Evolutionary conservation across 2,888 invertebrate species (phyloP).

Genomic region (Tolmerus cingulatus): DNA sequence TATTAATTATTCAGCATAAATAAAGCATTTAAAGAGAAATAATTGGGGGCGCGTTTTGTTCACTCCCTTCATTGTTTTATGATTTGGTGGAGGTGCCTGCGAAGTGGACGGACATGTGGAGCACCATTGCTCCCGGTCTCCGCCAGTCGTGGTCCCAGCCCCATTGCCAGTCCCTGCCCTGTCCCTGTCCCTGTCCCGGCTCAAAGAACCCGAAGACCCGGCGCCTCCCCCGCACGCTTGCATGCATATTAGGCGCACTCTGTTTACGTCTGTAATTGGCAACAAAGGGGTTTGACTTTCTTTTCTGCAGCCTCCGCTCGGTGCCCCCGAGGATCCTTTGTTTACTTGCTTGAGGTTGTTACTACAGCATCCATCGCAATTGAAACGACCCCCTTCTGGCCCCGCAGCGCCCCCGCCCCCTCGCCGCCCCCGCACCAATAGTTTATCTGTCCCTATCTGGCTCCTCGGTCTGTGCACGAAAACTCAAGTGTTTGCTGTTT

Average conservation of each 20-base stretch:
- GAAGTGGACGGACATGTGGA: background rate
- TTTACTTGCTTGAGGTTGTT: slow-evolving; percentile 39
- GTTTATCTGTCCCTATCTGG: slow-evolving; percentile 24
- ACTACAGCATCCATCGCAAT: slow-evolving; percentile 21
- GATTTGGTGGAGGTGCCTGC: slow-evolving; percentile 12
- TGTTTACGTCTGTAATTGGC: slow-evolving; percentile 36
- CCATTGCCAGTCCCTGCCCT: background rate
- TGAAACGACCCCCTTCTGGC: background rate
- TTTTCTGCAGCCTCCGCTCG: slow-evolving; percentile 1
- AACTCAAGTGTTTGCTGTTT: slow-evolving; percentile 41
- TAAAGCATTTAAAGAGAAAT: slow-evolving; percentile 46
- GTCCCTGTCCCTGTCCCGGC: background rate
- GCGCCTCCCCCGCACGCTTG: background rate
- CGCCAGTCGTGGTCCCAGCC: background rate
- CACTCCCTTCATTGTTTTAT: slow-evolving; percentile 27
- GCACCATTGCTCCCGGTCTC: background rate
- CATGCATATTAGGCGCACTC: slow-evolving; percentile 23
- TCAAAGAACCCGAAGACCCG: background rate
- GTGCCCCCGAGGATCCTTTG: slow-evolving; percentile 13
- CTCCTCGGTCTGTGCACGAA: slow-evolving; percentile 7
- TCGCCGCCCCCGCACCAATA: background rate
- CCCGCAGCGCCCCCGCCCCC: too few species aligned
- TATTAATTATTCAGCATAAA: slow-evolving; percentile 45
- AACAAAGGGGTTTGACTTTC: slow-evolving; percentile 40
- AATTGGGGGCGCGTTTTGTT: slow-evolving; percentile 38